phyloP scores from a whole-genome alignment of 2,888 invertebrate genomes.

The Ametastegia equiseti region DNA sequence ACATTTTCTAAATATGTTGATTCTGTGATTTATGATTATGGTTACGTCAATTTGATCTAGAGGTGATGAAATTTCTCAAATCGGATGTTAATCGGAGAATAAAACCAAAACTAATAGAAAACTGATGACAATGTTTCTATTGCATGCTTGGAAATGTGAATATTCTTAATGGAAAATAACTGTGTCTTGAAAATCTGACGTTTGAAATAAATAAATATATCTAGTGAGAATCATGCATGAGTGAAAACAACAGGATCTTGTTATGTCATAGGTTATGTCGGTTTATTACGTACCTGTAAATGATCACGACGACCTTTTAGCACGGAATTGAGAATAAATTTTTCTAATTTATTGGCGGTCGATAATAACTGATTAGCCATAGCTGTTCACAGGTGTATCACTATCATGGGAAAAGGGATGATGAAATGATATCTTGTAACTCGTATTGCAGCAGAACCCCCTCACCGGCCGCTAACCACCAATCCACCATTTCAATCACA shows the following conservation, averaged over 20 bases:
- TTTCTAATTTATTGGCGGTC: slow-evolving; percentile 80
- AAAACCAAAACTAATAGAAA: neutral
- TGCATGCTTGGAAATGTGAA: neutral
- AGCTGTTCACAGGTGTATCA: slow-evolving; percentile 56
- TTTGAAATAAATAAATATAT: slow-evolving; percentile 51
- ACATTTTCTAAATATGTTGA: neutral
- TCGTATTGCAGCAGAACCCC: slow-evolving; percentile 26
- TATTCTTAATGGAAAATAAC: neutral
- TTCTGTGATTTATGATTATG: neutral
- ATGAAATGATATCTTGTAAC: slow-evolving; percentile 53
- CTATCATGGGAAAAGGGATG: slow-evolving; percentile 55
- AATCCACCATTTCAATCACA: slow-evolving; percentile 51
- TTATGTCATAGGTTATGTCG: slow-evolving; percentile 64
- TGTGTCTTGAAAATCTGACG: slow-evolving; percentile 49
- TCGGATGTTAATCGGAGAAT: neutral
- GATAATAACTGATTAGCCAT: slow-evolving; percentile 83
- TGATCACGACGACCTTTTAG: slow-evolving; percentile 73
- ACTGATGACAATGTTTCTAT: neutral
- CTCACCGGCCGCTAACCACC: slow-evolving; percentile 57
- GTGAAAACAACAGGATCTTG: slow-evolving; percentile 46
- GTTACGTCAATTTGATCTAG: neutral
- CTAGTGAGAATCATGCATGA: slow-evolving; percentile 53
- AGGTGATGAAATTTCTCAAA: neutral
- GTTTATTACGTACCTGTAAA: slow-evolving; percentile 70
- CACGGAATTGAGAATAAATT: slow-evolving; percentile 73